Evolutionary conservation across 2,888 invertebrate species (phyloP).

Genomic region (Lycaena phlaeas): DNA sequence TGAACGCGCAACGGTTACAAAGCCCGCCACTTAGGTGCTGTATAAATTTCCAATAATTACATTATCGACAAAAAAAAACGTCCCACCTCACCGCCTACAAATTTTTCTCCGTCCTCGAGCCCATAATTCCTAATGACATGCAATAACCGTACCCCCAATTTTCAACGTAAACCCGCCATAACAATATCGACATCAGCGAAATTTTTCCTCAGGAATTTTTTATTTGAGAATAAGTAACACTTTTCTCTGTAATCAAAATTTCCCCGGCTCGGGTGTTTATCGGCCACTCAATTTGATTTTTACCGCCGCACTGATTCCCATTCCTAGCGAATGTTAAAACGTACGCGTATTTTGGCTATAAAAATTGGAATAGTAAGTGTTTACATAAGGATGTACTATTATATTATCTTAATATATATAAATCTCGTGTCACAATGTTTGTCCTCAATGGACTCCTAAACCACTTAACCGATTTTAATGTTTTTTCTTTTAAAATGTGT

Average conservation of each 20-base stretch:
- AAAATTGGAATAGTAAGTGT: too few species aligned
- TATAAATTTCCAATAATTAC: slow-evolving; percentile 72
- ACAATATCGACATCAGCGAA: slow-evolving; percentile 73
- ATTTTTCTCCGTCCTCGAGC: slow-evolving; percentile 60
- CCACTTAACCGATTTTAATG: too few species aligned
- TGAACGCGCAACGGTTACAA: slow-evolving; percentile 23
- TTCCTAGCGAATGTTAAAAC: slow-evolving; percentile 43
- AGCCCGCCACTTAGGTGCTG: slow-evolving; percentile 36
- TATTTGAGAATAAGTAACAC: slow-evolving; percentile 71
- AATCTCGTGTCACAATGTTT: too few species aligned
- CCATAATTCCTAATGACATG: slow-evolving; percentile 74
- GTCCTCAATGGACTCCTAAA: too few species aligned
- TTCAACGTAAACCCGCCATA: slow-evolving; percentile 71
- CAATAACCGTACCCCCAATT: slow-evolving; percentile 74
- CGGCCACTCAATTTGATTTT: slow-evolving; percentile 70
- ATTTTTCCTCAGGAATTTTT: slow-evolving; percentile 50
- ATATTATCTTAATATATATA: too few species aligned
- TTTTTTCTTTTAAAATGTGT: too few species aligned
- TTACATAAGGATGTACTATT: too few species aligned
- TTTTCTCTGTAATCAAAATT: slow-evolving; percentile 69
- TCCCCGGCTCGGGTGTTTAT: slow-evolving; percentile 53
- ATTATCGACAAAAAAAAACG: slow-evolving; percentile 60
- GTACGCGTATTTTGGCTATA: too few species aligned
- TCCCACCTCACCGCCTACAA: slow-evolving; percentile 48
- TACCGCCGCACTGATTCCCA: slow-evolving; percentile 60